Evolutionary conservation across 2,888 invertebrate genomes (phyloP), one percentile per base, ranked within the genome.

Genomic region (Drosophila pseudotalamancana): DNA sequence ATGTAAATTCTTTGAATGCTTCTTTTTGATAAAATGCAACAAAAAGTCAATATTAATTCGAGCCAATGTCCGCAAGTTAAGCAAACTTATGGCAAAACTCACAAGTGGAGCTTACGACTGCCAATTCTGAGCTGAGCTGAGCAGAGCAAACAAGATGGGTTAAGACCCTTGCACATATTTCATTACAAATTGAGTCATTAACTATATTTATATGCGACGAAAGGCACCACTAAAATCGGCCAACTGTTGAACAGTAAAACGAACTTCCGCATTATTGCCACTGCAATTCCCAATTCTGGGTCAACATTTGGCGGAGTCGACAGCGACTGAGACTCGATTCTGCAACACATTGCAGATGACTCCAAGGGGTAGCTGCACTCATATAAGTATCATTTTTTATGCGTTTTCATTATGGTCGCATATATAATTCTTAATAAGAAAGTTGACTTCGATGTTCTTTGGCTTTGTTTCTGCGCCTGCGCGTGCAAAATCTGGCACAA

Each of bases 101-200:
- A 63, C 77, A 77, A 82, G 75, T 82, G 72, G 57, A 65, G 66
- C 66, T 77, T 56, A 55, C 56, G 51, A 72, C 50, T 48, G 59
- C 46, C 67, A 46, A 67, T 57, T 53, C 48, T 23, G 62, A 46
- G 42, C 71, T 31, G 60, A 62, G 55, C 48, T 23, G 62, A 46
- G 42, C 71, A 34, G 60, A 62, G 55, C 51, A 77, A 77, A 74
- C 74, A 77, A 62, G 40, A 48, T 64, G 56, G 67, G 49, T 49
- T 45, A 39, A 43, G 49, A 54, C 56, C 61, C 53, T 48, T 19
- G 34, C 67, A 60, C 67, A 81, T 79, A 81, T 86, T 80, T 82
- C 87, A 84, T 86, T 88, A 80, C 87, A 88, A 88, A 88, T 88
- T 88, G 88, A 88, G 84, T 89, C 89, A 89, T 88, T 88, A 88